A percentile compares a stretch with the other conserved stretches of the same genome.
Conservation (phyloP, 2,888 invertebrate species). For the Nephrotoma appendiculata region DNA sequence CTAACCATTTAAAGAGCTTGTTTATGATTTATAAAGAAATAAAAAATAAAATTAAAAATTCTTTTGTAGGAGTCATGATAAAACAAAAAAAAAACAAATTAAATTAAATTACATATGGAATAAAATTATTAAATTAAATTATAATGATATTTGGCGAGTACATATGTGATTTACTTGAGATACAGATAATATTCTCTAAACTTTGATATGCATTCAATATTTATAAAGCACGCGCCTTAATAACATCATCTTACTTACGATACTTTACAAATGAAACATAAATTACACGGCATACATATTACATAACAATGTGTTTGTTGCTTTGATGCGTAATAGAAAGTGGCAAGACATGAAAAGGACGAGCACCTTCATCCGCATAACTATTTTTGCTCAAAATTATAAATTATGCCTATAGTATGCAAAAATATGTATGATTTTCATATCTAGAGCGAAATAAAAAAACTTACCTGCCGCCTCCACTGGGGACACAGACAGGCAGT, state of each 20-base stretch:
- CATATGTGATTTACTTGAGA: neutral
- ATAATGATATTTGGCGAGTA: neutral
- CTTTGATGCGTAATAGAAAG: neutral
- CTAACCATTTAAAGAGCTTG: neutral
- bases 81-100: neutral
- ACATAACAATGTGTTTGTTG: neutral
- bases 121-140: neutral
- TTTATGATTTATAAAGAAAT: neutral
- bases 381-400: neutral
- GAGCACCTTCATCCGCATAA: neutral
- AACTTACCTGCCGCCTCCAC: slow-evolving; percentile 16
- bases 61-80: neutral
- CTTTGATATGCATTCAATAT: neutral
- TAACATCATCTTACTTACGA: neutral
- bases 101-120: neutral
- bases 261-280: neutral
- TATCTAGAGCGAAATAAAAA: neutral
- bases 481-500: slow-evolving; percentile 12
- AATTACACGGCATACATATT: neutral
- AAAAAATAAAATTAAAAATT: neutral
- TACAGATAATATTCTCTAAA: neutral
- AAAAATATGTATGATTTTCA: neutral
- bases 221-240: neutral
- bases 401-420: neutral
- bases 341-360: neutral